Base-by-base conservation (phyloP, 2,888 invertebrate species). In the Macaria notata region DNA sequence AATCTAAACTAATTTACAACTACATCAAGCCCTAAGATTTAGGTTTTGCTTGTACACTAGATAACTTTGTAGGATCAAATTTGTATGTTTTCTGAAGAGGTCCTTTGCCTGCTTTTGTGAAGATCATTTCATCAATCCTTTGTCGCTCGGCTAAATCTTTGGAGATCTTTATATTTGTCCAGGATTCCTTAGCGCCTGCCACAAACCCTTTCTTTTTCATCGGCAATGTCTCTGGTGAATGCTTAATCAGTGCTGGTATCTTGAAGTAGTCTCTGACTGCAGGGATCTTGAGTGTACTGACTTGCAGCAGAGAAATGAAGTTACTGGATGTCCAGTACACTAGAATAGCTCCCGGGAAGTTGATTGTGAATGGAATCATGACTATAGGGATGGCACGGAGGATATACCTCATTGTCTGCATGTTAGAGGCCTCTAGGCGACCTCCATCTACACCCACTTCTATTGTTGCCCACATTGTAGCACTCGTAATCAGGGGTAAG, bases 271-370 rank as follows among this genome's bases (percentile, higher is more conserved):
- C 89, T 70, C 96, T 92, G 0, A 98, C 94, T 31, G 87, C 79
- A 6, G 97, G 96, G 62, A 96, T 92, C 84, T 93, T 95, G 9
- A 99, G 83, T 53, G 98, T 52, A 6, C 94, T 93, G 5, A 96
- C 96, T 94, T 98, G 98, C 0, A 92, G 63, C 3, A 99, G 81
- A 0, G 98, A 97, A 64, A 98, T 94, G 46, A 96, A 93, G 81
- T 99, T 99, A 69, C 95, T 96, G 31, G 96, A 94, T 9, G 94
- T 93, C 98, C 98, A 99, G 78, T 99, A 99, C 38, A 95, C 94
- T 45, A 98, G 91, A 74, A 99, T 95, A 0, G 96, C 98, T 19
- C 96, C 95, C 8, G 98, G 96, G 76, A 98, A 98, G 78, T 96
- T 95, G 45, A 97, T 93, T 6, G 95, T 97, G 73, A 98, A 95